Evolutionary conservation across 2,797 vertebrate species (phyloP), one percentile per base, ranked within the genome.

Genomic region (Sus cebifrons): DNA sequence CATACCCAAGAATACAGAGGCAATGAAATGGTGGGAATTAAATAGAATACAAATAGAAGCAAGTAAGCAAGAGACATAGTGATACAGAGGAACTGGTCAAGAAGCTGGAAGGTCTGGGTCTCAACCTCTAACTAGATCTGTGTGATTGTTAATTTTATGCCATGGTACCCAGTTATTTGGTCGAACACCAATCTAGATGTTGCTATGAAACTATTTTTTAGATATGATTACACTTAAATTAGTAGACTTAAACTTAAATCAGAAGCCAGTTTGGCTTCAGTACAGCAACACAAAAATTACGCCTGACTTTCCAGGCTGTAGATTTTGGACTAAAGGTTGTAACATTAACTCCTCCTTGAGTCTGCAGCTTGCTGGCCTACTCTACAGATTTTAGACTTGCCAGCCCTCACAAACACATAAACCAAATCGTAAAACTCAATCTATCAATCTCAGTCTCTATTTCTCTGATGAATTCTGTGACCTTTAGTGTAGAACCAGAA

Each of bases 171-270:
- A 64, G 52, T 14, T 36, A 2, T 52, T 29, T 70, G 74, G 60
- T 88, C 54, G 92, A 82, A 86, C 18, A 58, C 23, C 68, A 54
- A 60, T 49, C 32, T 74, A 89, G 60, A 92, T 25, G 73, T 18
- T 78, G 49, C 65, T 36, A 79, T 29, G 20, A 75, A 71, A 60
- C 18, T 27, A 40, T 58, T 27, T 32, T 90, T 70, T 32, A 64
- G 15, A 81, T 81, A 32, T 40, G 75, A 58, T 75, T 75, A 85
- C n/a, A 64, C n/a, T 82, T 96, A 89, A 79, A 54, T 86, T 23
- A 64, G 71, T 49, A 73, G n/a, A 70, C 25, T 91, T 36, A 49
- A 5, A 4, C 44, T 49, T 49, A 49, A 49, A 49, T 49, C 44
- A 49, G 9, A 49, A 49, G 44, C 44, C 44, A 49, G 44, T 84